Base-by-base conservation (phyloP, 2,888 invertebrate genomes). In the Drosophila conformis region DNA sequence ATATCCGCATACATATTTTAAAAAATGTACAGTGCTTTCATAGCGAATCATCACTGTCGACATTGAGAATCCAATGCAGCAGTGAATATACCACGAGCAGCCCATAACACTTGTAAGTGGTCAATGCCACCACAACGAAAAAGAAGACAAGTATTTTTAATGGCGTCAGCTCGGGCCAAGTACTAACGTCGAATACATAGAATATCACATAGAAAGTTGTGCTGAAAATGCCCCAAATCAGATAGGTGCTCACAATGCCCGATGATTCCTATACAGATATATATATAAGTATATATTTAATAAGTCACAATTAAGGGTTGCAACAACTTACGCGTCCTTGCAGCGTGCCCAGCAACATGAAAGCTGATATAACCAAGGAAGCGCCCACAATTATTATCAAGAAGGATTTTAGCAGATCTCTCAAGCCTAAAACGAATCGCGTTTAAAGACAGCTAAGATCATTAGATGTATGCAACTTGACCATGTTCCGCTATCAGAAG, bases 61-160 rank as follows among this genome's bases (percentile, higher is more conserved):
- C 40, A 11, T 25, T 13, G 5, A 82, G 63, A 2, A 82, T n/a
- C 62, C 46, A 54, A 33, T 78, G 69, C 33, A 78, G 40, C 21
- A 82, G 78, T 0, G 82, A 78, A 10, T 54, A 29, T 4, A 78
- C 78, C 27, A 82, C 78, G 52, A 78, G 33, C 63, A 82, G 31
- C 40, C 25, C 38, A 56, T 78, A 78, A 38, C 21, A 11, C 60
- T 73, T 82, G 51, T 7, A 4, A 61, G 58, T 81, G 65, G 59
- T 36, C 10, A 13, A 27, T n/a, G 35, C 51, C 21, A 46, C 36
- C 7, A 35, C 1, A 18, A 27, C 11, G 5, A 18, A 15, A 29
- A 60, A 4, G 40, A 25, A 46, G 31, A 33, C n/a, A 15, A 33
- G 4, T 38, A 15, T 2, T 31, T 29, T 13, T 0, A 4, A 18